A percentile compares a stretch with the other conserved stretches of the same genome.
These are phyloP conservation scores for Tetrax tetrax DNA, from an alignment of 2,113 vertebrate genomes.

Conservation along the genomic window DNA sequence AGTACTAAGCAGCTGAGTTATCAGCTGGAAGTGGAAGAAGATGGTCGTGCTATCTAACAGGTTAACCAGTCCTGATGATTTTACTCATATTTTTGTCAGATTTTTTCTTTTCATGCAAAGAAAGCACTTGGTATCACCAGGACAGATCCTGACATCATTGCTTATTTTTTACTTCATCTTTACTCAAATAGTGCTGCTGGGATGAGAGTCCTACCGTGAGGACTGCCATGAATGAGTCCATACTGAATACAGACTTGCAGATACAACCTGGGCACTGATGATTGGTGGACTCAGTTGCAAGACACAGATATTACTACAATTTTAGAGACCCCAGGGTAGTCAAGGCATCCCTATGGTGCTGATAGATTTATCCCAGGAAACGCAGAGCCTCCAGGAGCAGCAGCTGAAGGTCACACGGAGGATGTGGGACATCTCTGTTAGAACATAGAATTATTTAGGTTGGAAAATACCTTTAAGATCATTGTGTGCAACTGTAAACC, in stretches of 20 bases:
- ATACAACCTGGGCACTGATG: accelerated
- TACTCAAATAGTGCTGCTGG: not conserved
- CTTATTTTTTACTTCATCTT: not conserved
- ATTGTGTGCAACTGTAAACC: too few relatives aligned
- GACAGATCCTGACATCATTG: not conserved
- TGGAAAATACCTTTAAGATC: too few relatives aligned
- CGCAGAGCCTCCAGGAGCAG: not conserved
- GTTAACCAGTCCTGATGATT: not conserved
- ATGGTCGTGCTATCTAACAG: not conserved
- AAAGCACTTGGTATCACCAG: not conserved
- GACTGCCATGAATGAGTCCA: not conserved
- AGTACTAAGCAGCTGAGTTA: not conserved
- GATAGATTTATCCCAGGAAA: not conserved
- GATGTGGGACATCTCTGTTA: not conserved
- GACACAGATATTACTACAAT: not conserved
- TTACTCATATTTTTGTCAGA: not conserved
- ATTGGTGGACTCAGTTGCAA: not conserved
- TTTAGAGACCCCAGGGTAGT: not conserved
- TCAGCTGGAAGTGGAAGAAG: not conserved
- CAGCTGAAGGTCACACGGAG: not conserved
- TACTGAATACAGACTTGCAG: not conserved
- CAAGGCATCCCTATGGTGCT: not conserved
- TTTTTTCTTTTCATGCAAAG: not conserved
- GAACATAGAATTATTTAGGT: too few relatives aligned
- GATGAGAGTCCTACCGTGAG: not conserved